Conservation (phyloP, 2,888 invertebrate species). For the Noctua janthina region DNA sequence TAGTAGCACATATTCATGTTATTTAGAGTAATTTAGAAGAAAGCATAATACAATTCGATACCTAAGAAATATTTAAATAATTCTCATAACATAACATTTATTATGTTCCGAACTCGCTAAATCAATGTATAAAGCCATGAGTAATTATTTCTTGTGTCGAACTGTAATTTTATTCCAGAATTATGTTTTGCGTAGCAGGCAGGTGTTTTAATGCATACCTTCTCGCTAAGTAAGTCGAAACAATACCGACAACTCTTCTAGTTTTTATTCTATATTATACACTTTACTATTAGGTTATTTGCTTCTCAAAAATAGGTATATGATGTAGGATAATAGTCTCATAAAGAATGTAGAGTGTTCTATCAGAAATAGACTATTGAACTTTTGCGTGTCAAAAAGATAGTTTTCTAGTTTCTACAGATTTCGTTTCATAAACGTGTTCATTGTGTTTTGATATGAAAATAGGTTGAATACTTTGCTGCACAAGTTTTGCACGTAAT, state of each 20-base stretch:
- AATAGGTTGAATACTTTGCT: constrained; percentile 48
- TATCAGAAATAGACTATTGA: constrained; percentile 8
- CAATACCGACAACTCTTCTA: constrained; percentile 42
- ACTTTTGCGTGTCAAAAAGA: constrained; percentile 14
- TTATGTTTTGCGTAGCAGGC: constrained; percentile 56
- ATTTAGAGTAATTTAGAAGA: constrained; percentile 58
- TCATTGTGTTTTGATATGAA: constrained; percentile 39
- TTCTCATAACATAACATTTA: not conserved
- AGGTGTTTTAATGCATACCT: constrained; percentile 54
- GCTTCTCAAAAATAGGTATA: constrained; percentile 31
- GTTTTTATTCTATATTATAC: constrained; percentile 25
- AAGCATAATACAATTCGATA: constrained; percentile 59
- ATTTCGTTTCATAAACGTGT: constrained; percentile 20
- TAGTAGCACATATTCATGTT: constrained; percentile 64
- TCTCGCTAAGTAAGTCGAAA: constrained; percentile 57
- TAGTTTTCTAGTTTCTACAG: constrained; percentile 12
- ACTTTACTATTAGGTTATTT: constrained; percentile 36
- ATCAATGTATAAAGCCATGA: not conserved
- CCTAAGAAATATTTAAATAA: constrained; percentile 43
- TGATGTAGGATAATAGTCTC: constrained; percentile 23
- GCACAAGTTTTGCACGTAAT: constrained; percentile 67
- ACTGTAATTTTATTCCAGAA: constrained; percentile 56
- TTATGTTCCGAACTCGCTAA: not conserved
- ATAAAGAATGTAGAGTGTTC: constrained; percentile 43
- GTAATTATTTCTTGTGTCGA: constrained; percentile 59